Base-by-base conservation (phyloP, 2,888 invertebrate genomes). In the Drosophila cognata region DNA sequence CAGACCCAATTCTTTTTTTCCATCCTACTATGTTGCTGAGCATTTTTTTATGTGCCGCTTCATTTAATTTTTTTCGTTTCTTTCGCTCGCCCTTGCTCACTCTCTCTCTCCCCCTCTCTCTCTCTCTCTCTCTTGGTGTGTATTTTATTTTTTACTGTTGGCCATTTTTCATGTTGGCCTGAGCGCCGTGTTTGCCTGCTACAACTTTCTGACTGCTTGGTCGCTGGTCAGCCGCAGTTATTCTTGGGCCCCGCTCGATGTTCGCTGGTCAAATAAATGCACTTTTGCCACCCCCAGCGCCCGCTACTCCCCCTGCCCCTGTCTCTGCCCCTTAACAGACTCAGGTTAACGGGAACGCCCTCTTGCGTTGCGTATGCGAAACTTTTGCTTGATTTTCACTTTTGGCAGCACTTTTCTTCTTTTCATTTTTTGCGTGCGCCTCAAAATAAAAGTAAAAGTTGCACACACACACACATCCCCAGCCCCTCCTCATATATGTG, bases 171-270 rank as follows among this genome's bases (percentile, higher is more conserved):
- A 74, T 66, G 38, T 56, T 56, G 70, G 81, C 61, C 81, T 80
- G 79, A 55, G 80, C 79, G 65, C 82, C 79, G 68, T 56, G 79
- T 79, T 82, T 71, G 90, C 92, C 81, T 90, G 85, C 92, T 92
- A 82, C 84, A 91, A 77, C 91, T 92, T 92, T 90, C 92, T 92
- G 92, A 91, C 91, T 92, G 91, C 92, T 92, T 92, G 91, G 91
- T 92, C 88, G 91, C 81, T 91, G 92, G 91, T 91, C 91, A 91
- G 91, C 89, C 91, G 81, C 87, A 89, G 90, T 88, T 88, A 89
- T 88, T 89, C 90, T 89, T 88, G 77, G 71, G 76, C 74, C 74
- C 71, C 67, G 51, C 65, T 75, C 63, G 63, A 57, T 62, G 52
- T 52, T 58, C 71, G 71, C 64, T 82, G 88, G 81, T 82, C 80